Evolutionary conservation across 2,797 vertebrate genomes (phyloP), one percentile per base, ranked within the genome.

Genomic region (Xyrichtys novacula): DNA sequence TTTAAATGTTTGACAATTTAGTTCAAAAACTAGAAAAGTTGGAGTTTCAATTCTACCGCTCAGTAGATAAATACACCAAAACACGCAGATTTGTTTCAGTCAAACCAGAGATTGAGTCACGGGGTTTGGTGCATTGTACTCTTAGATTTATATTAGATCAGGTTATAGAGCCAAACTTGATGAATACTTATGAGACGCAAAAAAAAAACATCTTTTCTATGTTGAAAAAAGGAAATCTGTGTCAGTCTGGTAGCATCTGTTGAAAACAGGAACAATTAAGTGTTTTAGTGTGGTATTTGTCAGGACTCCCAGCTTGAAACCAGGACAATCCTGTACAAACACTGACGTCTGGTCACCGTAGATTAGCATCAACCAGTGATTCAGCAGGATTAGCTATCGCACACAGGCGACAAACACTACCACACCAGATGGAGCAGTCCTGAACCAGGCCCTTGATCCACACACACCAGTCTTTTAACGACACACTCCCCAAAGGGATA

Each of bases 391-490:
- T 81, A 84, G 62, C 66, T 60, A 19, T 36, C 47, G 19, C 64
- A 71, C 62, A 55, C 20, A 58, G 38, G 55, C 34, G 15, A 25
- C 57, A 54, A 23, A 73, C 59, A 55, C 43, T 4, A 61, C 20
- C 47, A 70, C 67, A 68, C 19, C 86, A 89, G 81, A 85, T 86
- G 87, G 84, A 68, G 59, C 23, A 16, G 52, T 46, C 26, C 28
- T 50, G 44, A 55, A 54, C 3, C 69, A 48, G 44, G 36, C 31
- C 8, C 23, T n/a, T 61, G 59, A 62, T 56, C 57, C 54, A 52
- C 56, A 23, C 56, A 23, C 62, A 62, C 55, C 12, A 55, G 8
- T 31, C 59, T 7, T 25, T 40, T 46, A 12, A 52, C 49, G 17
- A 31, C 57, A 50, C 11, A 39, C 26, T 15, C 26, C 50, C 46